A percentile compares a stretch with the other conserved stretches of the same genome.
Conservation (phyloP, 2,888 invertebrate genomes). For the Drosophila recens region DNA sequence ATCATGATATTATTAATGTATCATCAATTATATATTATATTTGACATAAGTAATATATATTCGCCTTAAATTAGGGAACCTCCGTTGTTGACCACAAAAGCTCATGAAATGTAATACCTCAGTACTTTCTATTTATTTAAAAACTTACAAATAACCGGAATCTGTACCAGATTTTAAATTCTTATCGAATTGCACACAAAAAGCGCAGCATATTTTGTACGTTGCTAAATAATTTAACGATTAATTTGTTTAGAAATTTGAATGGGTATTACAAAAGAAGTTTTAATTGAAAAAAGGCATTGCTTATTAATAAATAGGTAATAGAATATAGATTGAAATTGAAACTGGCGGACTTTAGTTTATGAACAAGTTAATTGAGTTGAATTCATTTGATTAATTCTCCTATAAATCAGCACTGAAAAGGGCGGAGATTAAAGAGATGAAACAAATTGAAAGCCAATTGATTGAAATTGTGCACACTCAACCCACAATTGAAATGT, state of each 20-base stretch:
- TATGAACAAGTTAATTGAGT: constrained; percentile 13
- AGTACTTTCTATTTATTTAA: not conserved
- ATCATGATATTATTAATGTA: not conserved
- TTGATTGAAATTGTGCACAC: constrained; percentile 8
- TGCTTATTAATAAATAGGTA: constrained; percentile 7
- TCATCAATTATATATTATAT: not conserved
- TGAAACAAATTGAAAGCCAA: constrained; percentile 24
- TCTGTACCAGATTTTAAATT: not conserved
- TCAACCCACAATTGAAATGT: not conserved
- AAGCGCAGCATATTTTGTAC: not conserved
- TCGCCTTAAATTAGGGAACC: too few species aligned
- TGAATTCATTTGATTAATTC: constrained; percentile 24
- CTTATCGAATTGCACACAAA: not conserved
- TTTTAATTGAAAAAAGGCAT: not conserved
- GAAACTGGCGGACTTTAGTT: constrained; percentile 3
- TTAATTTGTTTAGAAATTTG: not conserved
- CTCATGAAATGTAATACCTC: not conserved
- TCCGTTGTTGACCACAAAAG: not conserved
- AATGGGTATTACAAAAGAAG: constrained; percentile 1
- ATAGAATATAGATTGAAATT: constrained; percentile 2
- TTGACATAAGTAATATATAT: too few species aligned
- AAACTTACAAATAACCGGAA: not conserved
- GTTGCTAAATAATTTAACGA: constrained; percentile 10
- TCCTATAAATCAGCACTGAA: constrained; percentile 9
- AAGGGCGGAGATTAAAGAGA: constrained; percentile 8